Base-by-base conservation (phyloP, 2,888 invertebrate species). In the Yponomeuta cagnagella region DNA sequence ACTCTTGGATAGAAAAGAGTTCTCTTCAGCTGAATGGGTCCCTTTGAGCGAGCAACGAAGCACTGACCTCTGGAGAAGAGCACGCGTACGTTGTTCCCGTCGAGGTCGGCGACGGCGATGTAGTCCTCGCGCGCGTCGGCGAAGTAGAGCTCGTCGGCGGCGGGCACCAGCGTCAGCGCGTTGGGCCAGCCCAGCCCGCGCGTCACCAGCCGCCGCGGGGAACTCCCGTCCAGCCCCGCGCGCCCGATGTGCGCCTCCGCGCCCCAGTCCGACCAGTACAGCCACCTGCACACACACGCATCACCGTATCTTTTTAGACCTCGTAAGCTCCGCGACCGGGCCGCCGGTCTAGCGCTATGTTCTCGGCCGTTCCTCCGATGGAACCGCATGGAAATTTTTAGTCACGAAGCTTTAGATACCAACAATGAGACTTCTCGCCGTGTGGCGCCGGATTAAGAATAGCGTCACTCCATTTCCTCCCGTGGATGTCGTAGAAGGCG, bases 211-310 rank as follows among this genome's bases (percentile, higher is more conserved):
- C 95, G 90, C 69, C 87, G 84, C 0, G 94, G 93, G 72, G 93
- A 90, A 1, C 94, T 94, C 43, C 97, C 97, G 87, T 97, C 97
- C 96, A 97, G 96, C 74, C 95, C 96, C 43, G 96, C 96, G 84
- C 95, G 95, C 6, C 96, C 97, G 81, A 97, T 96, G 87, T 97
- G 96, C 12, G 97, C 95, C 75, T 89, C 90, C 72, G 95, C 93
- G 71, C 97, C 97, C 97, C 97, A 97, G 89, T 97, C 97, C 30
- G 96, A 95, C 97, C 97, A 97, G 88, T 95, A 97, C 81, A 97
- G 90, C 78, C 93, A 89, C 8, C 94, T 93, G 80, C 65, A 72
- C 69, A 52, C 70, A 68, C 70, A 70, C 48, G 30, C 23, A 23
- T 23, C 15, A 5, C 23, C 9, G 15, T 63, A 2, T 2, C 15